Conservation (phyloP, 1,140 invertebrate species). For the Triops cancriformis region DNA sequence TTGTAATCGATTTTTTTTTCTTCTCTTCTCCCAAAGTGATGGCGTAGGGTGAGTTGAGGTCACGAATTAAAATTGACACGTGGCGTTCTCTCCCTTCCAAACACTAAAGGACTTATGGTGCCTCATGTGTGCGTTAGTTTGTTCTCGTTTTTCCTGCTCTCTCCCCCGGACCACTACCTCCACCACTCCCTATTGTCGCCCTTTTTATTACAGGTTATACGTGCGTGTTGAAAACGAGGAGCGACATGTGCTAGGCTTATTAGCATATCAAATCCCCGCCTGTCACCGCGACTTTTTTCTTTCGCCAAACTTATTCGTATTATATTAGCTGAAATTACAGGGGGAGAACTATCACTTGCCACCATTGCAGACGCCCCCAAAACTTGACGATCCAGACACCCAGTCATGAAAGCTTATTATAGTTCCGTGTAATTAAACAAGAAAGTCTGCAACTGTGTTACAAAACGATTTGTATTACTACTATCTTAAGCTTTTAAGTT, state of each 20-base stretch:
- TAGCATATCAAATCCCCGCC: background rate
- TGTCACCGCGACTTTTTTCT: background rate
- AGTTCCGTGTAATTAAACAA: no score
- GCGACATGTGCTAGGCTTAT: background rate
- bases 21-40: background rate
- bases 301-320: background rate
- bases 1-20: background rate
- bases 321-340: no score
- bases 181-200: background rate
- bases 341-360: no score
- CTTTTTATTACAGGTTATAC: background rate
- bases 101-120: background rate
- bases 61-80: background rate
- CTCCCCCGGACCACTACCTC: background rate
- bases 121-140: background rate
- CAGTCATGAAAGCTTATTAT: no score
- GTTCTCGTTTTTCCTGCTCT: background rate
- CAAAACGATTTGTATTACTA: no score
- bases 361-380: no score
- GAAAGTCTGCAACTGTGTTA: no score
- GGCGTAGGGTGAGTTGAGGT: background rate
- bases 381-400: no score
- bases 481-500: no score
- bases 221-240: conserved; percentile 2
- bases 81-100: background rate